These are phyloP conservation scores for Monopis laevigella DNA, from an alignment of 2,888 invertebrate species.

Conservation along the genomic window DNA sequence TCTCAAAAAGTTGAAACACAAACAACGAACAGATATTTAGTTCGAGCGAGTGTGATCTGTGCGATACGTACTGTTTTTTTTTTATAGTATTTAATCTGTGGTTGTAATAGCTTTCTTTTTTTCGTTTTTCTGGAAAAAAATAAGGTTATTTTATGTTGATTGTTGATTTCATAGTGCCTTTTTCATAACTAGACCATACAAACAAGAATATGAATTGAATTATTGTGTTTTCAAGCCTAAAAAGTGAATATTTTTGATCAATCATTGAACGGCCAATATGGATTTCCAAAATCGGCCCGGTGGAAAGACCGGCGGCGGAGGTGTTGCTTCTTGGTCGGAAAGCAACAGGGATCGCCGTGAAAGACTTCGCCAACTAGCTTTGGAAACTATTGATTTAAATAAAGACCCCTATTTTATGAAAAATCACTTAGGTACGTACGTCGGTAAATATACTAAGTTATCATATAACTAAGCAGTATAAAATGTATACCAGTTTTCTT, in stretches of 20 bases:
- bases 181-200: too few relatives aligned
- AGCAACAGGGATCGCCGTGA: constrained; percentile 97
- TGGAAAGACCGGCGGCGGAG: constrained; percentile 99
- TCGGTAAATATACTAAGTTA: not conserved
- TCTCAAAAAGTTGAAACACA: too few relatives aligned
- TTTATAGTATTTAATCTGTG: too few relatives aligned
- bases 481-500: not conserved
- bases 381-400: constrained; percentile 98
- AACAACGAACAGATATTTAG: too few relatives aligned
- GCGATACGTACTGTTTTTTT: too few relatives aligned
- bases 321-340: constrained; percentile 99
- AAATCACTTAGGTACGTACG: constrained; percentile 90
- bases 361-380: constrained; percentile 91
- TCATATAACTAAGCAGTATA: not conserved
- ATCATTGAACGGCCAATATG: constrained; percentile 64
- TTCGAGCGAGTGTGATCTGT: too few relatives aligned
- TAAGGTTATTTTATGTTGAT: too few relatives aligned
- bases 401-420: constrained; percentile 99
- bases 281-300: constrained; percentile 99
- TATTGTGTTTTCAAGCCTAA: too few relatives aligned
- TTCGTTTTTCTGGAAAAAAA: too few relatives aligned
- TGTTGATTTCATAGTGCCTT: too few relatives aligned
- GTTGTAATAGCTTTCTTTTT: too few relatives aligned
- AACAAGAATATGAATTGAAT: too few relatives aligned
- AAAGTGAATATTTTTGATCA: not conserved